Conservation (phyloP, 2,113 vertebrate genomes). For the Lophotis ruficrista region DNA sequence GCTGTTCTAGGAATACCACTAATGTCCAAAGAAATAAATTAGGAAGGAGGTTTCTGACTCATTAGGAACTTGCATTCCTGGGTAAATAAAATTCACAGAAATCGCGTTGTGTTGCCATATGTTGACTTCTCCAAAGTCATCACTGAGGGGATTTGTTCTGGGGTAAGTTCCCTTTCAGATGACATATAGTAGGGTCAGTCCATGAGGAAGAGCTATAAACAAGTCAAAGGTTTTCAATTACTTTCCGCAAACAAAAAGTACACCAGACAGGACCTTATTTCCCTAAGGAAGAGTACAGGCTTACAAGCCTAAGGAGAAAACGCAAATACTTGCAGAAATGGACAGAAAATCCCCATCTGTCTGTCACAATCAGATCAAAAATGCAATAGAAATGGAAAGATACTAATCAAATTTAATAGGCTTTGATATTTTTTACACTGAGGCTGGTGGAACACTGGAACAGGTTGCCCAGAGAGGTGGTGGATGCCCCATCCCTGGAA, state of each 20-base stretch:
- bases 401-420: neutral
- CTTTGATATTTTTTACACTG: neutral
- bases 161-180: neutral
- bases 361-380: neutral
- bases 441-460: too few relatives aligned
- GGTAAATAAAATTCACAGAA: neutral
- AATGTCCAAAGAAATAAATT: neutral
- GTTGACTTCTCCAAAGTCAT: neutral
- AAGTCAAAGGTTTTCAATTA: neutral
- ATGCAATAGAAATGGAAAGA: neutral
- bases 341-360: neutral
- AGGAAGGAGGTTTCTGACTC: neutral
- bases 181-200: neutral
- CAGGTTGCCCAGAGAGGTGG: too few relatives aligned
- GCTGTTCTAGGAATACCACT: neutral
- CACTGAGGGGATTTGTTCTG: neutral
- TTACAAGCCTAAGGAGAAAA: neutral
- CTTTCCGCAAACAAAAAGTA: neutral
- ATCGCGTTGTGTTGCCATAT: neutral
- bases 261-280: neutral
- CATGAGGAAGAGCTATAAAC: neutral
- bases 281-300: neutral
- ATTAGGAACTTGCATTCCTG: neutral
- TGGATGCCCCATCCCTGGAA: too few relatives aligned
- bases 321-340: neutral